Percentiles rank a stretch among this genome's conserved stretches.
Conservation (phyloP, 2,113 vertebrate species). For the Elephas maximus region DNA sequence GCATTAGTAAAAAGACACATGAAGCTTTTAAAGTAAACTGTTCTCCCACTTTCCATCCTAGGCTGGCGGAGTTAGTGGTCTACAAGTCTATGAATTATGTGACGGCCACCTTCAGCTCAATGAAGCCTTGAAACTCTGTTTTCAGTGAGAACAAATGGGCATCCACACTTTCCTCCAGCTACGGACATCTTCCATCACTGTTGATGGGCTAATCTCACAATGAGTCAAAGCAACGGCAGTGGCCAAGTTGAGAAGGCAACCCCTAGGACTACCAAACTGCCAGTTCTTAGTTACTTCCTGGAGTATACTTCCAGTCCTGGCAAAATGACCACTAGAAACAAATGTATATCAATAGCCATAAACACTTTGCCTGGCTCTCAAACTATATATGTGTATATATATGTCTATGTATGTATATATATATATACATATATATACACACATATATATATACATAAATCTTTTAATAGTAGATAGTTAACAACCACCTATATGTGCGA, state of each 20-base stretch:
- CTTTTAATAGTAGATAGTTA: not conserved
- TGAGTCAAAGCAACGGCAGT: not conserved
- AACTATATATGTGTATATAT: not conserved
- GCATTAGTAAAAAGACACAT: slow-evolving; percentile 57
- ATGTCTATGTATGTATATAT: not conserved
- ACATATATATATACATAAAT: too few species aligned
- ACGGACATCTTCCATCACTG: not conserved
- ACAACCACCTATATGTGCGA: not conserved
- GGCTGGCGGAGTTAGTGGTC: not conserved
- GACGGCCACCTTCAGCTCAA: not conserved
- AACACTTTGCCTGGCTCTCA: not conserved
- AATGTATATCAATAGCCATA: not conserved
- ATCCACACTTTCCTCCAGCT: not conserved
- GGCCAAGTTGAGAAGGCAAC: not conserved
- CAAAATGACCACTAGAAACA: not conserved
- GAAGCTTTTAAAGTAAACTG: slow-evolving; percentile 40
- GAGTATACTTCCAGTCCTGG: not conserved
- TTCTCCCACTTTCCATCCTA: not conserved
- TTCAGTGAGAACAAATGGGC: not conserved
- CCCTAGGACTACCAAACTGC: not conserved
- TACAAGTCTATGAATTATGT: not conserved
- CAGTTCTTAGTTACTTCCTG: not conserved
- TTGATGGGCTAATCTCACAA: not conserved
- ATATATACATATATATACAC: not conserved
- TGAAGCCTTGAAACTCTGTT: not conserved